These are phyloP conservation scores for Corythucha ciliata DNA, from an alignment of 2,888 invertebrate species.

Conservation along the genomic window DNA sequence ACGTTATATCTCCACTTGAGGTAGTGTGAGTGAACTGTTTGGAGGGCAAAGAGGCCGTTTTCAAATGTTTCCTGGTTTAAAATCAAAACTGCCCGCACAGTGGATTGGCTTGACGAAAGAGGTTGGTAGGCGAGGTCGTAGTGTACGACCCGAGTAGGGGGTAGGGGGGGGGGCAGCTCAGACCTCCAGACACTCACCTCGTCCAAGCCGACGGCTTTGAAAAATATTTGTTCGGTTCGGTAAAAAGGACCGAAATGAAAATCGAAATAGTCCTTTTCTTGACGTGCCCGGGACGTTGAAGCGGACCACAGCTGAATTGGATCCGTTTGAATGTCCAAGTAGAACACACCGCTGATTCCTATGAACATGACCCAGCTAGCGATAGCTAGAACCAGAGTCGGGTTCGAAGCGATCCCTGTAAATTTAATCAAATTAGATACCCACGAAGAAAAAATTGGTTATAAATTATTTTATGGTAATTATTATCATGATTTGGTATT, in stretches of 20 bases:
- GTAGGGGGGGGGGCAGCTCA: background rate
- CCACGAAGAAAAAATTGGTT: background rate
- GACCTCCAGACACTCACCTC: conserved; percentile 42
- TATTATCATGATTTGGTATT: too few species aligned
- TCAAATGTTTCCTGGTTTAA: too few species aligned
- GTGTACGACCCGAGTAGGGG: background rate
- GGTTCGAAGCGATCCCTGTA: conserved; percentile 57
- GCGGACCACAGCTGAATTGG: conserved; percentile 93
- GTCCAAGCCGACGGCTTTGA: conserved; percentile 53
- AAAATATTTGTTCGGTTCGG: conserved; percentile 78
- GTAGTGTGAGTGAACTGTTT: conserved; percentile 42
- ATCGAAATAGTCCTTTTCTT: conserved; percentile 82
- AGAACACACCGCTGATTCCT: conserved; percentile 57
- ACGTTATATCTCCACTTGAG: conserved; percentile 43
- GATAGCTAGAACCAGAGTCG: conserved; percentile 53
- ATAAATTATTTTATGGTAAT: background rate
- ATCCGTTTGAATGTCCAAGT: conserved; percentile 67
- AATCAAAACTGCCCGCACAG: background rate
- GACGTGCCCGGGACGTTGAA: conserved; percentile 64
- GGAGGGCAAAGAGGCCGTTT: too few species aligned
- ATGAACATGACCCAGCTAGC: conserved; percentile 53
- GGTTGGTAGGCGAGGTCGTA: background rate
- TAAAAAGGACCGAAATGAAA: conserved; percentile 75
- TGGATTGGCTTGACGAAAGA: background rate
- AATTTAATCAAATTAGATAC: too few species aligned